Evolutionary conservation across 2,797 vertebrate species (phyloP), one percentile per base, ranked within the genome.

Genomic region (Momotus momota): DNA sequence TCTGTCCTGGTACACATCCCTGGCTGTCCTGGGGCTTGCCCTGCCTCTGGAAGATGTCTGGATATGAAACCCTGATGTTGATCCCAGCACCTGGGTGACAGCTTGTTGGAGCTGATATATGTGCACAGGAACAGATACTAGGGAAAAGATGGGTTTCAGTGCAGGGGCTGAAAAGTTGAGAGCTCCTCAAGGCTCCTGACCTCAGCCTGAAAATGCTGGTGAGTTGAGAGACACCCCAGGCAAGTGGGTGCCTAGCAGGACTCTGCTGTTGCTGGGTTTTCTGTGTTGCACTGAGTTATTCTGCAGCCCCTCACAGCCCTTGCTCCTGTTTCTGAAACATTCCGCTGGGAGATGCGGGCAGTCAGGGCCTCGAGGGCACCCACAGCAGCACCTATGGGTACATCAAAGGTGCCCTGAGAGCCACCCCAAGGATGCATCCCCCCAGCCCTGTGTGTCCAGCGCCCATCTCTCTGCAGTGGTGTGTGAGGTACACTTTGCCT

Each of bases 81-180:
- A 61, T 65, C 58, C 35, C 17, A 55, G 31, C 46, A 93, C 43
- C 23, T 0, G 0, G 9, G n/a, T 73, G 35, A 60, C 1, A 0
- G 22, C 38, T 64, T 75, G 16, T 15, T 72, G 55, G 52, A 61
- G 29, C 69, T 69, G 65, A 43, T 35, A 55, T 46, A 60, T 0
- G 1, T 33, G 15, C 22, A 51, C 35, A 51, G 66, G 35, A 73
- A 41, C 0, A 2, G 40, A 6, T 40, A 62, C 31, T 0, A 0
- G 27, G 27, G 23, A 71, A 79, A 74, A 62, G 21, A 71, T 2
- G 11, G 80, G 38, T 57, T 93, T 31, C 43, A 40, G 72, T 1
- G 0, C 31, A 43, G 17, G 17, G 81, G 10, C 27, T 12, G 13
- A 58, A 29, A 80, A 3, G 20, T 6, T 8, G 14, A 77, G 29